These are phyloP conservation scores for Brachypteracias leptosomus DNA, from an alignment of 2,113 vertebrate genomes.

Conservation along the genomic window DNA sequence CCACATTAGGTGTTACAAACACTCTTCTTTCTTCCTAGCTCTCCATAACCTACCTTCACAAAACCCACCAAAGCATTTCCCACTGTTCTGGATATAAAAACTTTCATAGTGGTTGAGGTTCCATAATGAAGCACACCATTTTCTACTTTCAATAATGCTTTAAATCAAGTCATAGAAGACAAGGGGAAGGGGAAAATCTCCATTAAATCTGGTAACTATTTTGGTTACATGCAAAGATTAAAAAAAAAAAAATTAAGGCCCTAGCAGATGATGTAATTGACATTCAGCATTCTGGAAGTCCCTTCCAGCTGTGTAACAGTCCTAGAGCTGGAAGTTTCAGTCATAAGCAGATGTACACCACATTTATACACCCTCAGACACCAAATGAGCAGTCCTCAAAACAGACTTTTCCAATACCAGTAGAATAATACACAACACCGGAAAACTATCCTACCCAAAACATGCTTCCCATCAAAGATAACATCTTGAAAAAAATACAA, in stretches of 20 bases:
- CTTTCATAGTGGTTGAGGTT: neutral
- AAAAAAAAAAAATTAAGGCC: accelerated
- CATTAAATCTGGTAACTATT: neutral
- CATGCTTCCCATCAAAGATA: neutral
- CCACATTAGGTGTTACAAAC: neutral
- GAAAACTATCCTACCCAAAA: neutral
- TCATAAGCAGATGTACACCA: neutral
- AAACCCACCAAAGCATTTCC: neutral
- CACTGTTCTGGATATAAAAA: accelerated
- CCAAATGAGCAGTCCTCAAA: neutral
- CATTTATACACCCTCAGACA: neutral
- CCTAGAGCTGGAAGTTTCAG: neutral
- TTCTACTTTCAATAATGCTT: neutral
- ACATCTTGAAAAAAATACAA: neutral
- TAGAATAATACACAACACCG: neutral
- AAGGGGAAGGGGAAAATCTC: neutral
- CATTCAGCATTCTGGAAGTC: neutral
- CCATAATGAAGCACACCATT: neutral
- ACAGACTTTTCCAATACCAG: neutral
- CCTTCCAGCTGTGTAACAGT: neutral
- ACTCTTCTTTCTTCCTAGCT: neutral
- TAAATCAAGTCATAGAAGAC: neutral
- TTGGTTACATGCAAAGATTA: neutral
- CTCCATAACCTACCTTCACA: neutral
- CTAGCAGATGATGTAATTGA: neutral